These are phyloP conservation scores for Atta colombica DNA, from an alignment of 1,140 invertebrate genomes.

Conservation along the genomic window DNA sequence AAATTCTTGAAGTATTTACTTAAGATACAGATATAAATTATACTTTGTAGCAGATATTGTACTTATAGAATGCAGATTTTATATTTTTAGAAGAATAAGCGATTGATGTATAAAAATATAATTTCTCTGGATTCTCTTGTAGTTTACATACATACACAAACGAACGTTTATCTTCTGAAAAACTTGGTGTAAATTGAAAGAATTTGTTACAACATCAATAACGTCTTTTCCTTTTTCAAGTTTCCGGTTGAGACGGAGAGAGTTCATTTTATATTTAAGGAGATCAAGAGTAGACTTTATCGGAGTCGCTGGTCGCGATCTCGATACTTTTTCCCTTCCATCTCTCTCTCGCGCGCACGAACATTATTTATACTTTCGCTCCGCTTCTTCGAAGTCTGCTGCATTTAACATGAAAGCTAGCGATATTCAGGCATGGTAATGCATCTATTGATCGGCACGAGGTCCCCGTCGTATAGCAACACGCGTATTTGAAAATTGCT, in stretches of 20 bases:
- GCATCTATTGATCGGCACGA: conserved; percentile 46
- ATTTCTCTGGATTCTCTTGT: neutral
- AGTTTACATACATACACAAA: neutral
- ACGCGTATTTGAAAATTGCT: conserved; percentile 44
- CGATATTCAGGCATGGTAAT: conserved; percentile 56
- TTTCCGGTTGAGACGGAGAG: neutral
- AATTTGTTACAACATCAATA: neutral
- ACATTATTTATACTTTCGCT: conserved; percentile 53
- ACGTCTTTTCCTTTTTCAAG: neutral
- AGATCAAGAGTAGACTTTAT: conserved; percentile 5
- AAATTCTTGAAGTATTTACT: neutral
- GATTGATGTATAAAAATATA: conserved; percentile 2
- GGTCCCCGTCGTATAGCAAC: neutral
- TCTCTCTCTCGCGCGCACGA: neutral
- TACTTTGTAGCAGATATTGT: neutral
- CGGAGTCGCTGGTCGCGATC: conserved; percentile 20
- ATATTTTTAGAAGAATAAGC: neutral
- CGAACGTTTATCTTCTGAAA: neutral
- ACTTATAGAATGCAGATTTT: neutral
- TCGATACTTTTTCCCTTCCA: conserved; percentile 6
- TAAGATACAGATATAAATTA: too few relatives aligned
- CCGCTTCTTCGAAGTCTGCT: conserved; percentile 28
- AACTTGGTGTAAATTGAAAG: neutral
- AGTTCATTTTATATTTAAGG: conserved; percentile 27
- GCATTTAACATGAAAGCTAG: conserved; percentile 59